Base-by-base conservation (phyloP, 1,140 invertebrate species). In the Drosophila nannoptera region DNA sequence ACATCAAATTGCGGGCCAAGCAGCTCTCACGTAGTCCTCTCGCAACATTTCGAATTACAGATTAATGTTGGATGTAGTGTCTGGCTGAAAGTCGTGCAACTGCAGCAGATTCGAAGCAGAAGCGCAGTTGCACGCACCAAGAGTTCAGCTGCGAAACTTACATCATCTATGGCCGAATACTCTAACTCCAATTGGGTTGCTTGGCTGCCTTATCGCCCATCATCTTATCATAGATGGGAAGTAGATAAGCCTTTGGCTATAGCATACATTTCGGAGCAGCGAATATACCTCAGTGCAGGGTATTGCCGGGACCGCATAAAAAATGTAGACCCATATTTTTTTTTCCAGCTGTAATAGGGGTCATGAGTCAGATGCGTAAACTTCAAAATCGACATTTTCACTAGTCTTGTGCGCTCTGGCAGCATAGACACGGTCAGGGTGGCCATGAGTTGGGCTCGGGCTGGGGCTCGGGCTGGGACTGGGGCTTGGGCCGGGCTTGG, bases 351-450 rank as follows among this genome's bases (percentile, higher is more conserved):
- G 76, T 84, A 69, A 77, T 69, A 56, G 54, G 49, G 56, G 36
- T 56, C 60, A 52, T 46, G 59, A 49, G 40, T 12, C 55, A 73
- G 55, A 64, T 70, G 59, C 54, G 69, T 53, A 50, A 72, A 77
- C 78, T 76, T 77, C 69, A 73, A 76, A 80, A 80, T 78, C 81
- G 80, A 84, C 80, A 83, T 83, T 84, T 83, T 81, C 76, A 80
- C 80, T 76, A 86, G 78, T 86, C 80, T 69, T 5, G 22, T 52
- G 35, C 46, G 16, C 29, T 35, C 45, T 36, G 48, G 31, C 33
- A 58, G 38, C 48, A 58, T 11, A 32, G 22, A 66, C 55, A 29
- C 9, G 52, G n/a, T n/a, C n/a, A n/a, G n/a, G n/a, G n/a, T n/a
- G n/a, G 22, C 7, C 4, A 7, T 8, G n/a, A 12, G 2, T 8